A percentile compares a stretch with the other conserved stretches of the same genome.
phyloP scores from a whole-genome alignment of 2,113 vertebrate genomes.

The Indri indri region DNA sequence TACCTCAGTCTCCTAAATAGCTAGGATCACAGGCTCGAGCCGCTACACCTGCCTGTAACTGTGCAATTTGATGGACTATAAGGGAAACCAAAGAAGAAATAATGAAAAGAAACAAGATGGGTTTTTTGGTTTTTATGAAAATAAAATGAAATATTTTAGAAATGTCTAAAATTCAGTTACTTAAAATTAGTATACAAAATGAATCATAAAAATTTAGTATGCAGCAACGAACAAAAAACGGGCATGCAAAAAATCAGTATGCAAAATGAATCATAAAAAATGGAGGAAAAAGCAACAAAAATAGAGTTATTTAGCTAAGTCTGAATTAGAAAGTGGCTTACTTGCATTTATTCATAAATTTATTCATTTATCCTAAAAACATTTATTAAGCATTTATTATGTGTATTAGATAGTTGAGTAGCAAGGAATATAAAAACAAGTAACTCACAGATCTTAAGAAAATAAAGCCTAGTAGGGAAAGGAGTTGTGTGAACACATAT shows the following conservation, averaged over 20 bases:
- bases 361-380: not conserved
- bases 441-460: not conserved
- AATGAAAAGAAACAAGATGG: not conserved
- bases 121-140: not conserved
- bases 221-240: not conserved
- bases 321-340: not conserved
- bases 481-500: not conserved
- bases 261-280: not conserved
- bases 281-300: not conserved
- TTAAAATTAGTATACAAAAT: not conserved
- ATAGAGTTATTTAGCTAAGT: not conserved
- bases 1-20: no score
- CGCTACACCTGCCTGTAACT: not conserved
- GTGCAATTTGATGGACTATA: not conserved
- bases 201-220: not conserved
- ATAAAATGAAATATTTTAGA: conserved; percentile 22
- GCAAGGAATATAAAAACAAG: not conserved
- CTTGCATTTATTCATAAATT: not conserved
- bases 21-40: no score
- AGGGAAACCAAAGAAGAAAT: not conserved
- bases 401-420: not conserved
- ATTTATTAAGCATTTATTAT: not conserved
- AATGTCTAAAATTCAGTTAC: not conserved
- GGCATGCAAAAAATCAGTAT: not conserved
- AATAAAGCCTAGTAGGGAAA: not conserved